These are phyloP conservation scores for Drosophila borborema DNA, from an alignment of 2,888 invertebrate species.

Conservation along the genomic window DNA sequence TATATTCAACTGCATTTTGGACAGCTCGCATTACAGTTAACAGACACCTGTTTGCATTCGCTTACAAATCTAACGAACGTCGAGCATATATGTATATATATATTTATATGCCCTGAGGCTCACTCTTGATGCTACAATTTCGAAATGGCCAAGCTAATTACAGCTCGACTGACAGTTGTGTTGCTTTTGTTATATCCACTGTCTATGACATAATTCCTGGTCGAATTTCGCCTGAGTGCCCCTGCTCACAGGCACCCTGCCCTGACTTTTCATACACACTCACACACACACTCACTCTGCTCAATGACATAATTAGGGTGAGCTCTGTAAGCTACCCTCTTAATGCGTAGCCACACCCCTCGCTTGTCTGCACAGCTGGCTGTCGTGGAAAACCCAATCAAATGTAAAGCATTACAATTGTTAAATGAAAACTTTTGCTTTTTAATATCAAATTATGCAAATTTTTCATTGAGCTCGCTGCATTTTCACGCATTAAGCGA, in stretches of 20 bases:
- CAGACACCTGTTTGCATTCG: conserved; percentile 53
- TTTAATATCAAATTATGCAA: conserved; percentile 75
- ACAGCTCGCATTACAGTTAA: conserved; percentile 21
- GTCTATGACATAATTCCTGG: conserved; percentile 61
- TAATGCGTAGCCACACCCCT: conserved; percentile 56
- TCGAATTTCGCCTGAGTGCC: conserved; percentile 49
- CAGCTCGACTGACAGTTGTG: conserved; percentile 50
- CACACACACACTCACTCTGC: conserved; percentile 23
- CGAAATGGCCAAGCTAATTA: conserved; percentile 71
- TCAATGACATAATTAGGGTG: conserved; percentile 70
- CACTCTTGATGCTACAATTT: conserved; percentile 65
- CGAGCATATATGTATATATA: neutral
- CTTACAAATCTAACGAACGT: conserved; percentile 52
- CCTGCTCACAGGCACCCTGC: conserved; percentile 32
- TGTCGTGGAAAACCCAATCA: conserved; percentile 49
- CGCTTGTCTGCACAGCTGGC: conserved; percentile 76
- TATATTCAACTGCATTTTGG: conserved; percentile 18
- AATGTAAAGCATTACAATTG: conserved; percentile 66
- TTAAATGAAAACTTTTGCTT: conserved; percentile 64
- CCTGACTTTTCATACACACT: conserved; percentile 62
- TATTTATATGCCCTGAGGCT: conserved; percentile 12
- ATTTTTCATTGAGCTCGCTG: conserved; percentile 50
- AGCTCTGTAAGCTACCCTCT: conserved; percentile 23
- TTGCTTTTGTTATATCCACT: conserved; percentile 29
- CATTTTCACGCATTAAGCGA: conserved; percentile 56